Percentiles rank a stretch among this genome's conserved stretches.
phyloP scores from a whole-genome alignment of 2,113 vertebrate genomes.

The Grantiella picta region DNA sequence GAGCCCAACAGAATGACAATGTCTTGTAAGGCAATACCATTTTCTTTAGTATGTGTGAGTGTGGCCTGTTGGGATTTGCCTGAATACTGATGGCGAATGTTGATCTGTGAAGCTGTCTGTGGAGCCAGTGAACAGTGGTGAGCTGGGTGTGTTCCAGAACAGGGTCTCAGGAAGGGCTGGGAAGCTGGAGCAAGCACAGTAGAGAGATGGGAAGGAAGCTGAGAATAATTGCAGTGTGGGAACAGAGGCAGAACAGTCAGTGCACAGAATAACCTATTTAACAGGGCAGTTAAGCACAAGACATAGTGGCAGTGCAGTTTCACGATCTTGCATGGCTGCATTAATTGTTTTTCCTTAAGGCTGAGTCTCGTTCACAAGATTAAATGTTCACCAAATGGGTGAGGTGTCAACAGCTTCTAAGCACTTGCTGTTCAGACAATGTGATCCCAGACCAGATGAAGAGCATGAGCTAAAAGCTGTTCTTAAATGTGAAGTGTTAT shows the following conservation, averaged over 20 bases:
- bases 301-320: background rate
- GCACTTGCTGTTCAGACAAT: background rate
- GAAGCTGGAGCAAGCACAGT: background rate
- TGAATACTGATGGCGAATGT: rapidly evolving
- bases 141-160: background rate
- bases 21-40: rapidly evolving
- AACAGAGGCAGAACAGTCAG: background rate
- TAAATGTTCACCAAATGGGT: background rate
- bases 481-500: background rate
- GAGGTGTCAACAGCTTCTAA: background rate
- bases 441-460: background rate
- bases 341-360: background rate
- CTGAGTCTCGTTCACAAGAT: background rate
- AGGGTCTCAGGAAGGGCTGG: background rate
- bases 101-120: background rate
- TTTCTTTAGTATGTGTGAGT: background rate
- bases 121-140: background rate
- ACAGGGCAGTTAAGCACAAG: background rate
- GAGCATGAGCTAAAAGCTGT: background rate
- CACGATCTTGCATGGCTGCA: background rate
- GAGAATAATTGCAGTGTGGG: background rate
- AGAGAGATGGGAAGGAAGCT: background rate
- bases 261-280: background rate
- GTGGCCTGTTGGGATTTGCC: background rate
- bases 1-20: background rate